Evolutionary conservation across 2,888 invertebrate genomes (phyloP).

Genomic region (Bombylius major): DNA sequence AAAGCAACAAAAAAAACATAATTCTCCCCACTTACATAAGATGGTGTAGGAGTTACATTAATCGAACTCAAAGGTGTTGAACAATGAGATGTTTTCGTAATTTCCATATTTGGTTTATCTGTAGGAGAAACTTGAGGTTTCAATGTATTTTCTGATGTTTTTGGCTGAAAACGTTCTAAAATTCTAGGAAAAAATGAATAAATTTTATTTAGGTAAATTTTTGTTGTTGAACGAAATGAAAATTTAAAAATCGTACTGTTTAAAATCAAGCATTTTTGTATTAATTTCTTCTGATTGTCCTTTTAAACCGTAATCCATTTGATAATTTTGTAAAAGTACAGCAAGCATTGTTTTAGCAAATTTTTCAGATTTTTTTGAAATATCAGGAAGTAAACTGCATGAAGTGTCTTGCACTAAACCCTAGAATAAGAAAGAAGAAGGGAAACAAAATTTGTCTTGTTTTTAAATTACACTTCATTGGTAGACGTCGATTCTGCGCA

Average conservation of each 20-base stretch:
- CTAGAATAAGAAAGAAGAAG: neutral
- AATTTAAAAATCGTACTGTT: neutral
- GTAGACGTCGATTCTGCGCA: too few species aligned
- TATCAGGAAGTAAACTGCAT: constrained; percentile 12
- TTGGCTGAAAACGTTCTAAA: neutral
- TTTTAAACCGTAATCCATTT: constrained; percentile 4
- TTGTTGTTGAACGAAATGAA: neutral
- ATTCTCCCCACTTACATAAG: neutral
- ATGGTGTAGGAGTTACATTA: constrained; percentile 2
- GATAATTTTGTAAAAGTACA: constrained; percentile 10
- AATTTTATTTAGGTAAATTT: neutral
- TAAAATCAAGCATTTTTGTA: neutral
- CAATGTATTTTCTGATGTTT: neutral
- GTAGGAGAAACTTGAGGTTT: neutral
- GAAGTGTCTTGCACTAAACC: constrained; percentile 14
- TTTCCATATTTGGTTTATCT: neutral
- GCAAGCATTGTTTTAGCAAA: constrained; percentile 10
- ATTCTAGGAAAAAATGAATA: neutral
- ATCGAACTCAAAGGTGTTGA: constrained; percentile 8
- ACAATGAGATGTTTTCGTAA: neutral
- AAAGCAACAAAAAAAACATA: too few species aligned
- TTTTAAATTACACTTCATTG: neutral
- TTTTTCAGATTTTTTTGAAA: constrained; percentile 10
- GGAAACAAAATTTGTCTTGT: neutral
- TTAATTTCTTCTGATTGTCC: neutral